Percentiles rank a stretch among this genome's conserved stretches.
Conservation (phyloP, 2,888 invertebrate species). For the Mythimna albipuncta region DNA sequence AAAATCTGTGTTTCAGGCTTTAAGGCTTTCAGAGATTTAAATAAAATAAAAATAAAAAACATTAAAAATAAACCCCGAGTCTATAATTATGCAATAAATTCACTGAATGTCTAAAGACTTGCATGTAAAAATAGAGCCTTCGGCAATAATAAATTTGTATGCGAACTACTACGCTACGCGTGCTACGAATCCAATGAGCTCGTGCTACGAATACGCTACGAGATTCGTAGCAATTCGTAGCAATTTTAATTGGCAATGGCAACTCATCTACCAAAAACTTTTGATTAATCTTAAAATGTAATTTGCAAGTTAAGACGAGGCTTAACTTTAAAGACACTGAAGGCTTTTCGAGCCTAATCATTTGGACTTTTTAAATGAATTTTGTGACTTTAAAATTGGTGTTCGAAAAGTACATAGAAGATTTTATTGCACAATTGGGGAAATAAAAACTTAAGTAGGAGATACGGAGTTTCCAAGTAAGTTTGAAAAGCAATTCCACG, state of each 20-base stretch:
- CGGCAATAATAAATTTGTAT: slow-evolving; percentile 42
- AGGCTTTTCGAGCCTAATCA: slow-evolving; percentile 38
- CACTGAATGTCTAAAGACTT: slow-evolving; percentile 16
- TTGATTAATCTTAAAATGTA: slow-evolving; percentile 63
- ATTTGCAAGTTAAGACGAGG: slow-evolving; percentile 55
- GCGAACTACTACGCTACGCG: slow-evolving; percentile 48
- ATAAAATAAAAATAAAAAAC: background rate
- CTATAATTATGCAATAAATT: slow-evolving; percentile 34
- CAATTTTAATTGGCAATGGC: slow-evolving; percentile 59
- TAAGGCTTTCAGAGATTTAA: too few species aligned
- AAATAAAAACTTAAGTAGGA: slow-evolving; percentile 25
- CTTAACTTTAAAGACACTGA: slow-evolving; percentile 29
- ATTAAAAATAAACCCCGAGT: background rate
- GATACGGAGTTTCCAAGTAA: slow-evolving; percentile 24
- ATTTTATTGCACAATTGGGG: slow-evolving; percentile 34
- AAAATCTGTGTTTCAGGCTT: too few species aligned
- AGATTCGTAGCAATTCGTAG: slow-evolving; percentile 63
- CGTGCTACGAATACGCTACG: slow-evolving; percentile 65
- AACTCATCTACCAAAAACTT: slow-evolving; percentile 61
- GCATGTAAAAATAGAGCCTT: slow-evolving; percentile 47
- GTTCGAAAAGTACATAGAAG: slow-evolving; percentile 37
- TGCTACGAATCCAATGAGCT: slow-evolving; percentile 56
- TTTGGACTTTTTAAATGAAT: slow-evolving; percentile 43
- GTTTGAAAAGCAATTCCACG: slow-evolving; percentile 27
- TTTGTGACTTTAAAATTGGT: slow-evolving; percentile 50